Conservation (phyloP, 2,888 invertebrate genomes). For the Hedychridium roseum region DNA sequence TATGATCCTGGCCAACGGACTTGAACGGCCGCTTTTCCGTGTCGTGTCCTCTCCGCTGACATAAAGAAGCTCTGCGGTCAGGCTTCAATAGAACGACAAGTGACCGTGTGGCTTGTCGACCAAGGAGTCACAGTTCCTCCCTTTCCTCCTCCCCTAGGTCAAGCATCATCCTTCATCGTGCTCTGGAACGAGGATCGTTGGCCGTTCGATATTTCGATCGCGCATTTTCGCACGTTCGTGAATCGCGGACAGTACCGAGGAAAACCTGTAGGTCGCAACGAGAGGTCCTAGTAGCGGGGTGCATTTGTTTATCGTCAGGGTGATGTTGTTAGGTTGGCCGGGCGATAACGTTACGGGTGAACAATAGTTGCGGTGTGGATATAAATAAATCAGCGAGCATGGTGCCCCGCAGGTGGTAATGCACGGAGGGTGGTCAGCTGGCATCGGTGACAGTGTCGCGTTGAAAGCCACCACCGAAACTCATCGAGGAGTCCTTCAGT, state of each 20-base stretch:
- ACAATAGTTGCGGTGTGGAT: slow-evolving; percentile 17
- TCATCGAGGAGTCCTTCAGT: slow-evolving; percentile 6
- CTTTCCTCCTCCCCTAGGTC: too few relatives aligned
- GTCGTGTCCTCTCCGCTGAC: slow-evolving; percentile 3
- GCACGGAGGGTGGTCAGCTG: slow-evolving; percentile 24
- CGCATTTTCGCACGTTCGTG: slow-evolving; percentile 33
- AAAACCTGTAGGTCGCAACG: too few relatives aligned
- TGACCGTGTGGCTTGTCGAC: slow-evolving; percentile 34
- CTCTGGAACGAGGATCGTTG: too few relatives aligned
- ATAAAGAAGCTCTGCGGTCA: slow-evolving; percentile 40
- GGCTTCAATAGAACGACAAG: slow-evolving; percentile 49
- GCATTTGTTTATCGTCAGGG: too few relatives aligned
- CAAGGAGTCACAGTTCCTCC: not conserved
- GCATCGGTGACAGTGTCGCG: slow-evolving; percentile 4
- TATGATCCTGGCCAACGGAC: slow-evolving; percentile 43
- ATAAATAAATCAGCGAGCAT: slow-evolving; percentile 32
- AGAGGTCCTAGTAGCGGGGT: too few relatives aligned
- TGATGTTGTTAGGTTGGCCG: too few relatives aligned
- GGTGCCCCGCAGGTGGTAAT: slow-evolving; percentile 39
- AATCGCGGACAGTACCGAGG: too few relatives aligned
- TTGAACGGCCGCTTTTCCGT: slow-evolving; percentile 23
- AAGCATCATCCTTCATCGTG: too few relatives aligned
- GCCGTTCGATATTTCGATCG: slow-evolving; percentile 1
- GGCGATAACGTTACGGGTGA: slow-evolving; percentile 29
- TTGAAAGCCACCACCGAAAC: slow-evolving; percentile 12